These are phyloP conservation scores for Nomia melanderi DNA, from an alignment of 1,140 invertebrate species.

Conservation along the genomic window DNA sequence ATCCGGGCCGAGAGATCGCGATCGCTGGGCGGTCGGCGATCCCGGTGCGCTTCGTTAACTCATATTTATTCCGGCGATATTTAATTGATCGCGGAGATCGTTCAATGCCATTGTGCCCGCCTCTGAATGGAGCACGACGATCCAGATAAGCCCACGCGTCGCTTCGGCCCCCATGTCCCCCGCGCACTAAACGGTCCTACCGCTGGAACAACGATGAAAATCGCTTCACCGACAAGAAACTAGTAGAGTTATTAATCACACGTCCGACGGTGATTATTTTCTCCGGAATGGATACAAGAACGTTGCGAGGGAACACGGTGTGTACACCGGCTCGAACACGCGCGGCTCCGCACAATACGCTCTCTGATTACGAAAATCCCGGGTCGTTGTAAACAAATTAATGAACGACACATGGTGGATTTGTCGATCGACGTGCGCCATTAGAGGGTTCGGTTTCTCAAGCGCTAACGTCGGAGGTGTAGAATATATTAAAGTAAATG, in stretches of 20 bases:
- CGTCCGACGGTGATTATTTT: constrained; percentile 43
- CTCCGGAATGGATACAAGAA: constrained; percentile 14
- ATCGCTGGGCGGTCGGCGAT: background rate
- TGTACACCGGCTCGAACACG: background rate
- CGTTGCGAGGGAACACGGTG: background rate
- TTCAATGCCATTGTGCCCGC: constrained; percentile 23
- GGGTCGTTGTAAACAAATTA: constrained; percentile 17
- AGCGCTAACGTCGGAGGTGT: too few species aligned
- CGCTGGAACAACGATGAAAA: constrained; percentile 26
- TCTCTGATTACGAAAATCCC: constrained; percentile 23
- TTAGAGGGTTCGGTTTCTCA: too few species aligned
- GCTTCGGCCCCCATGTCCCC: constrained; percentile 2
- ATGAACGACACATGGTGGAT: background rate
- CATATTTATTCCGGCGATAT: constrained; percentile 46
- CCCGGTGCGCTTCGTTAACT: constrained; percentile 37
- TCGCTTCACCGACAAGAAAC: constrained; percentile 21
- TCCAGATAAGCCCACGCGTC: constrained; percentile 16
- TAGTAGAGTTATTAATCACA: constrained; percentile 50
- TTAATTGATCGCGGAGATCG: constrained; percentile 43
- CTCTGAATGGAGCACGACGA: constrained; percentile 35
- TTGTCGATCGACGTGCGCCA: background rate
- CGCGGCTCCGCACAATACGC: constrained; percentile 7
- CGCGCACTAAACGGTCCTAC: constrained; percentile 5
- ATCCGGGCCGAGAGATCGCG: constrained; percentile 19
- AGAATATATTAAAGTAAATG: too few species aligned